phyloP scores from a whole-genome alignment of 2,113 vertebrate genomes.

The Colinus virginianus region DNA sequence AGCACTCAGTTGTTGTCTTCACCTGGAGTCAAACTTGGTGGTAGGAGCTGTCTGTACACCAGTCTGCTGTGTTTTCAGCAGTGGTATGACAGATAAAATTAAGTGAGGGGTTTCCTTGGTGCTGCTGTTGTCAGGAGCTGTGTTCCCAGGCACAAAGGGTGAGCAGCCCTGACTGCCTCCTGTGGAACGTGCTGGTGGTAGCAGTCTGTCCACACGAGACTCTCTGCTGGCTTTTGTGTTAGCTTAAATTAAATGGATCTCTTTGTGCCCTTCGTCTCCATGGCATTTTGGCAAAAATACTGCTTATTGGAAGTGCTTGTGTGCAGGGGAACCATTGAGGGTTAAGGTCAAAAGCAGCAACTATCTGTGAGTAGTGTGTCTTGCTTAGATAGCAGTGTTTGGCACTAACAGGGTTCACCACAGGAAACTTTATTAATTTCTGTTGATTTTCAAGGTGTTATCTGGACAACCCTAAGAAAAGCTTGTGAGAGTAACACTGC shows the following conservation, averaged over 20 bases:
- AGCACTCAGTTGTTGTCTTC: fast-evolving
- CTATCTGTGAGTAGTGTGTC: not conserved
- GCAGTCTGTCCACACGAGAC: not conserved
- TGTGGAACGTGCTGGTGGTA: no score
- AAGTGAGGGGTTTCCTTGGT: not conserved
- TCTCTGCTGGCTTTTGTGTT: not conserved
- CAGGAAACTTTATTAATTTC: not conserved
- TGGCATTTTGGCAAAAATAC: not conserved
- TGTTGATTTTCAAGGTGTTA: not conserved
- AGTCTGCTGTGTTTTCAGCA: fast-evolving
- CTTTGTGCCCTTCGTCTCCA: not conserved
- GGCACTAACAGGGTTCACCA: fast-evolving
- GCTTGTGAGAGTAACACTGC: not conserved
- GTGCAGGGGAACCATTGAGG: not conserved
- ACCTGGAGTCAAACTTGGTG: not conserved
- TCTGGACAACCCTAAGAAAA: not conserved
- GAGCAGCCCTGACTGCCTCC: not conserved
- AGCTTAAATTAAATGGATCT: not conserved
- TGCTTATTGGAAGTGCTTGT: not conserved
- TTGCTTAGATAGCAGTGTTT: not conserved
- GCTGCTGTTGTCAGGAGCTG: not conserved
- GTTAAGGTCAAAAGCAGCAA: not conserved
- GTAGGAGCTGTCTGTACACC: not conserved
- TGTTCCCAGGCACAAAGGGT: not conserved
- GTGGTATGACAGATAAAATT: not conserved